Evolutionary conservation across 2,113 vertebrate genomes (phyloP), one percentile per base, ranked within the genome.

Genomic region (Pachycephala philippinensis): DNA sequence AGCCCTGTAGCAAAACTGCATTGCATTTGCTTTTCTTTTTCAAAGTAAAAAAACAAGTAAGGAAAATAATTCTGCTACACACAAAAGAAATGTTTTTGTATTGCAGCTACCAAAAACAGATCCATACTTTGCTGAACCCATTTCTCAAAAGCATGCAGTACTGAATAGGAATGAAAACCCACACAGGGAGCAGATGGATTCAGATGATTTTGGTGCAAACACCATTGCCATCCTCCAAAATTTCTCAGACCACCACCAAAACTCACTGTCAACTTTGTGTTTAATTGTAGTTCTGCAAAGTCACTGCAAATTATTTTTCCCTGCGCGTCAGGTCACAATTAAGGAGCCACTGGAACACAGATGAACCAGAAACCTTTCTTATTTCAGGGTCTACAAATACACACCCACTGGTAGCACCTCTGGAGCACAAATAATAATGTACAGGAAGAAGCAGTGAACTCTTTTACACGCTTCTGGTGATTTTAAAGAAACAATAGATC

Each of bases 51-150:
- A 82, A 89, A 18, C 4, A 57, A 85, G 27, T 39, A 79, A 37
- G 44, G 40, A 89, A 84, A 89, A 84, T 68, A 87, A 35, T 84
- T 82, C 69, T 56, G 40, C 44, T 81, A 83, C 17, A 80, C 50
- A 90, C 56, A 94, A 90, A 90, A 70, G 64, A 81, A 85, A 86
- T 60, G 39, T 26, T 87, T 96, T 70, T 65, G 30, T 70, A 77
- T 54, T 86, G 49, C 85, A 96, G 78, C 76, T 84, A 84, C 81
- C 64, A 93, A 84, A 91, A 93, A 81, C 15, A 90, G 56, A 86
- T 33, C 9, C 3, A 0, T 47, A 47, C 35, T 88, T 86, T 88
- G 50, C 42, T 77, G 54, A 80, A 85, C 31, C 63, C 12, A 0
- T 70, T 92, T 86, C 66, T 88, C 88, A 83, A 88, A 93, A 69